Base-by-base conservation (phyloP, 2,888 invertebrate species). In the Flexamia atlantica region DNA sequence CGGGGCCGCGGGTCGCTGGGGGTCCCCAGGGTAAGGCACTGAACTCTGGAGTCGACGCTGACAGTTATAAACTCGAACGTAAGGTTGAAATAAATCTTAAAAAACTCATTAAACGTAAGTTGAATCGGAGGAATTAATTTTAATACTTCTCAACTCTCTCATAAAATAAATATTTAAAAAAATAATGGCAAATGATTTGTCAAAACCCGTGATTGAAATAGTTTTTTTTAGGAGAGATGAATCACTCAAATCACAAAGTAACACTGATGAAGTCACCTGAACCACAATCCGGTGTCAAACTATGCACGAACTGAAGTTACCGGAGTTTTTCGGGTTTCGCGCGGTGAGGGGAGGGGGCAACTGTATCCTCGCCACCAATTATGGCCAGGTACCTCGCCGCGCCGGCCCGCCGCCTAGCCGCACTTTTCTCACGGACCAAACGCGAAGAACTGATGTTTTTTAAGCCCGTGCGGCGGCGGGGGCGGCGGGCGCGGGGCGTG, bases 331-430 rank as follows among this genome's bases (percentile, higher is more conserved):
- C 57, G 82, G 81, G 57, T 84, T 79, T 36, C n/a, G 57, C 7
- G 70, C 80, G 81, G 72, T 72, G 57, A 83, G 74, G 81, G 80
- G 30, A 32, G 68, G n/a, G n/a, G n/a, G 82, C 82, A 83, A 79
- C 81, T 74, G 83, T 83, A 84, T 81, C 85, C 85, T 85, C 85
- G 85, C 87, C 86, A 86, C 87, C 87, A 87, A 87, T 87, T 87
- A 87, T 86, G 85, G 86, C 76, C 40, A 80, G 84, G 85, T 68
- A 64, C 76, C 50, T 60, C 60, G 28, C 76, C 57, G 85, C 72
- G 82, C 83, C 80, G 72, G 81, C 84, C 57, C 82, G 72, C 81
- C 64, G 68, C 82, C 76, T 50, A 79, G 74, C 81, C 40, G 57
- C 83, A 80, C 85, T 85, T 84, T 83, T 84, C 84, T 57, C 83